These are phyloP conservation scores for Tarsius wallacei DNA, from an alignment of 2,797 vertebrate genomes.

Conservation along the genomic window DNA sequence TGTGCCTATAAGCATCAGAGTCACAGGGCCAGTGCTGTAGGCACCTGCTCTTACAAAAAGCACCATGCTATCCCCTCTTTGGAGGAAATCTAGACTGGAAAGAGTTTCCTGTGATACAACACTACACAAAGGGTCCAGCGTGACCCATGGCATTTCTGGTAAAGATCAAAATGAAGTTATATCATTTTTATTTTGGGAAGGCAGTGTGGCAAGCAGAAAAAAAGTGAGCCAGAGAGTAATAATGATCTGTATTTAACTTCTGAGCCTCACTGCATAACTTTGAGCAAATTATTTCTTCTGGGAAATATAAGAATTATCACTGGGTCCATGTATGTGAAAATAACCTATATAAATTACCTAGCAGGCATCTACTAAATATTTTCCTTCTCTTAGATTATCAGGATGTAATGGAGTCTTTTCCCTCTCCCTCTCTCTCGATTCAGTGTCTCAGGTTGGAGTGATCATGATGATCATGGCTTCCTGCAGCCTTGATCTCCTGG, in stretches of 20 bases:
- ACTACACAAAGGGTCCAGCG: not conserved
- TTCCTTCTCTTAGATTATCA: conserved; percentile 6
- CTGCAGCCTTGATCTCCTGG: too few relatives aligned
- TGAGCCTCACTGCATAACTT: not conserved
- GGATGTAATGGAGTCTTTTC: not conserved
- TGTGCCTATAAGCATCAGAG: not conserved
- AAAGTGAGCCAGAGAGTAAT: not conserved
- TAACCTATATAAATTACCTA: not conserved
- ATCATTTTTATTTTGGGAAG: not conserved
- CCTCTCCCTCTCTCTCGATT: too few relatives aligned
- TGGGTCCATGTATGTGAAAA: conserved; percentile 2
- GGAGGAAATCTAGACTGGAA: not conserved
- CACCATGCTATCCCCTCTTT: not conserved
- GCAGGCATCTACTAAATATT: not conserved
- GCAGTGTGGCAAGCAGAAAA: not conserved
- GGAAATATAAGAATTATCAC: not conserved
- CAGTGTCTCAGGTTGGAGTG: too few relatives aligned
- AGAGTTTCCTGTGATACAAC: not conserved
- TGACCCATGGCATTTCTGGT: not conserved
- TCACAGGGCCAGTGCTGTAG: not conserved
- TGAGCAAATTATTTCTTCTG: not conserved
- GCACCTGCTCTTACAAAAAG: conserved; percentile 21
- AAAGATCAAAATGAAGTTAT: not conserved
- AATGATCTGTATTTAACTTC: conserved; percentile 14
- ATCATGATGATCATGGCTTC: too few relatives aligned